phyloP scores from a whole-genome alignment of 30 jellyfish, hydroid and myxozoan species.

The Calvadosia cruxmelitensis region DNA sequence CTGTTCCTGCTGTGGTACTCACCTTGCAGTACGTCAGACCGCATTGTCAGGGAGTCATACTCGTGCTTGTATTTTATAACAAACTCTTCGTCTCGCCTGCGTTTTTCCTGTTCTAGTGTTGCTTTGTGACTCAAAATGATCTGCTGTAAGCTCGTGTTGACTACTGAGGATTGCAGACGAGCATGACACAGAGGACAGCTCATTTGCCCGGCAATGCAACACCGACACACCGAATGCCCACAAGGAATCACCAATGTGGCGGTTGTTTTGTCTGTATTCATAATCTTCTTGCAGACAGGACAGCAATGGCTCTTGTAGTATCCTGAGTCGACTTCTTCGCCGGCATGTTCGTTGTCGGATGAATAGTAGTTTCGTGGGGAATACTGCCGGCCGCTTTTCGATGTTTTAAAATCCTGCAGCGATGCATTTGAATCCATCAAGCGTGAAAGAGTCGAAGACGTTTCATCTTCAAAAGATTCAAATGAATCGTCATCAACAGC shows the following conservation, averaged over 20 bases:
- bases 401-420: no score
- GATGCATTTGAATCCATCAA: no score
- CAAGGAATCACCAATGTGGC: slow-evolving; percentile 45
- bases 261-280: slow-evolving; percentile 7
- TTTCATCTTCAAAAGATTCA: no score
- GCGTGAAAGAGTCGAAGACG: no score
- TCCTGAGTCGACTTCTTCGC: no score
- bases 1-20: not conserved
- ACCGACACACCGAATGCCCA: slow-evolving; percentile 42
- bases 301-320: slow-evolving; percentile 31
- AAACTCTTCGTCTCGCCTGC: slow-evolving; percentile 17
- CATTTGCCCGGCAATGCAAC: slow-evolving; percentile 15
- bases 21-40: slow-evolving; percentile 42
- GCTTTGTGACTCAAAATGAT: slow-evolving; percentile 23
- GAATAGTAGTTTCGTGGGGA: no score
- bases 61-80: slow-evolving; percentile 37
- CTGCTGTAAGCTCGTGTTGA: slow-evolving; percentile 24
- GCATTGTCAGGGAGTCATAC: slow-evolving; percentile 39
- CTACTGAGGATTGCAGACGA: slow-evolving; percentile 17
- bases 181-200: slow-evolving; percentile 35
- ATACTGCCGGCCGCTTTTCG: no score
- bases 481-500: no score
- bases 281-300: slow-evolving; percentile 30
- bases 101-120: slow-evolving; percentile 31
- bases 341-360: no score